Base-by-base conservation (phyloP, 1,140 invertebrate species). In the Papilio xuthus region DNA sequence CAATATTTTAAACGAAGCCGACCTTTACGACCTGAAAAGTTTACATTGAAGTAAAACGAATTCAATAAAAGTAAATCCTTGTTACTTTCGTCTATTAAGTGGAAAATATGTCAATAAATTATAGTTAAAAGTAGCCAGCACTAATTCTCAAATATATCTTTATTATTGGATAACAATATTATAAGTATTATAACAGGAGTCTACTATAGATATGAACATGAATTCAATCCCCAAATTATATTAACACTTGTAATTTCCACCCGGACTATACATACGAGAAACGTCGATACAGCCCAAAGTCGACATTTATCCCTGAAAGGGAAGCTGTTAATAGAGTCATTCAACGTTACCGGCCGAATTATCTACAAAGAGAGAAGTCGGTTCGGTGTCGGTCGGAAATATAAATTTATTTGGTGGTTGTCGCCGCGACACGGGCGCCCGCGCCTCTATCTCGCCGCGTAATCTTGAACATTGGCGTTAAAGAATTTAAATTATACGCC, bases 381-480 rank as follows among this genome's bases (percentile, higher is more conserved):
- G 84, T 76, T 79, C 87, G 83, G 87, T 90, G 88, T 91, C 89
- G 88, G 91, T 94, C 92, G 92, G 92, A 94, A 90, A 92, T 92
- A 93, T 94, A 93, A 93, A 93, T 94, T 93, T 92, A 94, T 93
- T 93, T 90, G 87, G 89, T 91, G 90, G 90, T 91, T 92, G 90
- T 92, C 86, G 85, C 87, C 63, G 84, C 82, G 88, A 94, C 92
- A 92, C 90, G 91, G 90, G 92, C 92, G 91, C 92, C 90, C 88
- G 88, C 86, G 84, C 83, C 89, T 89, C 87, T 94, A 92, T 94
- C 90, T 88, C 89, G 77, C 88, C 89, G 90, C 90, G 89, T 94
- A 94, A 94, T 94, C 92, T 94, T 93, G 87, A 93, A 94, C 92
- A 94, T 93, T 94, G 92, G 92, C 92, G 92, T 94, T 93, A 94